These are phyloP conservation scores for Varanus salvator DNA, from an alignment of 2,113 vertebrate species.

Conservation along the genomic window DNA sequence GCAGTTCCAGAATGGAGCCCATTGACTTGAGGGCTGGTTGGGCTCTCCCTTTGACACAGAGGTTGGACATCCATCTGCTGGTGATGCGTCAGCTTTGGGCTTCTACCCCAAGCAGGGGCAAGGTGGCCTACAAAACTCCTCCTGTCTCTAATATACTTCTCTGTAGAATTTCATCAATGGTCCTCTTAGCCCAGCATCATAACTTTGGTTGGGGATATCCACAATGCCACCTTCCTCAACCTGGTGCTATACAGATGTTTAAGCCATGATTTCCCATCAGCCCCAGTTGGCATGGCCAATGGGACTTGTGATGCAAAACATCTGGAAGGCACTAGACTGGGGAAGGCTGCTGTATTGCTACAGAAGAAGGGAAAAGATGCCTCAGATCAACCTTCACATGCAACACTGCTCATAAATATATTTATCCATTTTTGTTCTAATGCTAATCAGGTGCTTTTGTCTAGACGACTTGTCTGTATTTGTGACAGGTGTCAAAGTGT, in stretches of 20 bases:
- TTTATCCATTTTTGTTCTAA: neutral
- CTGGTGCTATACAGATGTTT: no score
- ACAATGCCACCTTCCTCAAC: no score
- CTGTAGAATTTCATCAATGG: neutral
- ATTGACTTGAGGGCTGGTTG: no score
- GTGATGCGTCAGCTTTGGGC: neutral
- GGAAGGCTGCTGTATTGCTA: neutral
- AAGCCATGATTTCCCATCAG: no score
- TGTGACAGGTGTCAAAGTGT: constrained; percentile 8
- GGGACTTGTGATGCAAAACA: no score
- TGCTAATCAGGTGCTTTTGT: constrained; percentile 12
- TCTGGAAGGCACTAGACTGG: no score
- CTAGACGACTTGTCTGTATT: neutral
- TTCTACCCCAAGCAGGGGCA: neutral
- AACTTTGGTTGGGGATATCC: neutral
- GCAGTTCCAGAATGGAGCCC: no score
- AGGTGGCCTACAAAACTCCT: neutral
- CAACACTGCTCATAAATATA: neutral
- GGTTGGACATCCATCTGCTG: no score
- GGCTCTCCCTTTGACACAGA: no score
- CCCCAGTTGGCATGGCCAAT: no score
- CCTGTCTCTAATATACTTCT: neutral
- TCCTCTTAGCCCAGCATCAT: neutral
- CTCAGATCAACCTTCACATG: neutral
- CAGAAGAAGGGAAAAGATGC: neutral